These are phyloP conservation scores for Pogonomyrmex californicus DNA, from an alignment of 1,140 invertebrate genomes.

Conservation along the genomic window DNA sequence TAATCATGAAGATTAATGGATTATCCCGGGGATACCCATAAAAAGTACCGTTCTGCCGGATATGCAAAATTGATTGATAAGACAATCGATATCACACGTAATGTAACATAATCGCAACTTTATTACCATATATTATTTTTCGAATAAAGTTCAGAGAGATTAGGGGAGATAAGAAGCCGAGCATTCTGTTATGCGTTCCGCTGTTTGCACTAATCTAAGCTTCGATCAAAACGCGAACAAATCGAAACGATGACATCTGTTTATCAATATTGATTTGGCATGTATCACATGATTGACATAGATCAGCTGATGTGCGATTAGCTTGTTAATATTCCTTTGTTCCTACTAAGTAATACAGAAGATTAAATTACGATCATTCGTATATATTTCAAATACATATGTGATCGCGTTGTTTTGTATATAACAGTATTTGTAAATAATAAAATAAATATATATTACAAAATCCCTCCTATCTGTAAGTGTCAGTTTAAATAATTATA, in stretches of 20 bases:
- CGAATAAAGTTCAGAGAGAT: neutral
- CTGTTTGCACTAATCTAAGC: neutral
- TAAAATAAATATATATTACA: conserved; percentile 30
- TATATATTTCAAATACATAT: neutral
- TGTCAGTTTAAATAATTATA: conserved; percentile 13
- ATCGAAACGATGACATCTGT: neutral
- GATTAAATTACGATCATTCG: neutral
- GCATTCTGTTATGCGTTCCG: neutral
- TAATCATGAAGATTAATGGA: neutral
- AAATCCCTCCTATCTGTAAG: neutral
- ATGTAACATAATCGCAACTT: neutral
- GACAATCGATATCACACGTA: conserved; percentile 14
- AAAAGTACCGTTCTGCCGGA: neutral
- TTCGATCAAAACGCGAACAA: neutral
- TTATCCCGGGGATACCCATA: neutral
- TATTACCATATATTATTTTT: conserved; percentile 17
- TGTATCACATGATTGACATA: neutral
- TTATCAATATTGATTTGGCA: conserved; percentile 18
- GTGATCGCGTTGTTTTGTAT: neutral
- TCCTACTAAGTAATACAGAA: neutral
- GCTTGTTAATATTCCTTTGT: conserved; percentile 12
- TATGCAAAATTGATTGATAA: conserved; percentile 20
- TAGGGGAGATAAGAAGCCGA: neutral
- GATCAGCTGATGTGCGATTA: neutral
- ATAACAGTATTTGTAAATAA: conserved; percentile 9